Evolutionary conservation across 2,888 invertebrate genomes (phyloP).

Genomic region (Thera obeliscata): DNA sequence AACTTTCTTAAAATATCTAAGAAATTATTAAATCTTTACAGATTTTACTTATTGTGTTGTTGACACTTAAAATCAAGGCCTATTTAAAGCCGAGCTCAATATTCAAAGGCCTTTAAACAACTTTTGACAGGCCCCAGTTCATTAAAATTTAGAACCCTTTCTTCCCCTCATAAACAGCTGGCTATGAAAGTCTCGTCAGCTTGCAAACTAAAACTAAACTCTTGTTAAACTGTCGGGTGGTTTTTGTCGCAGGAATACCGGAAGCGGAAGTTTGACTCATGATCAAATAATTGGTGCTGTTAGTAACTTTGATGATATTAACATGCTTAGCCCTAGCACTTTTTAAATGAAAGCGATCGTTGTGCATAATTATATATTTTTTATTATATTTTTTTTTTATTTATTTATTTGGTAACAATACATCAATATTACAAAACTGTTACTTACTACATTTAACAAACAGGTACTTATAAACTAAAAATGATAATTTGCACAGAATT

Average conservation of each 20-base stretch:
- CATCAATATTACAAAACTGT: too few relatives aligned
- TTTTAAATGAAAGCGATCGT: too few relatives aligned
- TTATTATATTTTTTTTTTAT: too few relatives aligned
- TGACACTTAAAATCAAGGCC: too few relatives aligned
- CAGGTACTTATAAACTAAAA: too few relatives aligned
- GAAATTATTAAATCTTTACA: too few relatives aligned
- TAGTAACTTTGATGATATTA: background rate
- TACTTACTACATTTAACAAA: too few relatives aligned
- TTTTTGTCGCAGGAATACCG: background rate
- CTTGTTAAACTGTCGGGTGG: conserved; percentile 9
- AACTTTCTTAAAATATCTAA: too few relatives aligned
- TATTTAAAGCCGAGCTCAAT: background rate
- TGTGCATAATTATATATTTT: too few relatives aligned
- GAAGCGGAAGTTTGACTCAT: conserved; percentile 5
- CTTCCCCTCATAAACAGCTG: conserved; percentile 7
- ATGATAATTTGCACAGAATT: too few relatives aligned
- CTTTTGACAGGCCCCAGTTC: background rate
- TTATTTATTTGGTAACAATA: too few relatives aligned
- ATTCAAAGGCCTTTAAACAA: conserved; percentile 2
- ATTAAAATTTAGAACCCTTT: background rate
- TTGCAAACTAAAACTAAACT: conserved; percentile 5
- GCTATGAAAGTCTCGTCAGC: conserved; percentile 1
- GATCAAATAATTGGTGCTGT: background rate
- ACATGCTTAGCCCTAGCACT: background rate
- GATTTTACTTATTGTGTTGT: too few relatives aligned